Percentiles rank a stretch among this genome's conserved stretches.
These are phyloP conservation scores for Gracilinanus agilis DNA, from an alignment of 2,113 vertebrate species.

Conservation along the genomic window DNA sequence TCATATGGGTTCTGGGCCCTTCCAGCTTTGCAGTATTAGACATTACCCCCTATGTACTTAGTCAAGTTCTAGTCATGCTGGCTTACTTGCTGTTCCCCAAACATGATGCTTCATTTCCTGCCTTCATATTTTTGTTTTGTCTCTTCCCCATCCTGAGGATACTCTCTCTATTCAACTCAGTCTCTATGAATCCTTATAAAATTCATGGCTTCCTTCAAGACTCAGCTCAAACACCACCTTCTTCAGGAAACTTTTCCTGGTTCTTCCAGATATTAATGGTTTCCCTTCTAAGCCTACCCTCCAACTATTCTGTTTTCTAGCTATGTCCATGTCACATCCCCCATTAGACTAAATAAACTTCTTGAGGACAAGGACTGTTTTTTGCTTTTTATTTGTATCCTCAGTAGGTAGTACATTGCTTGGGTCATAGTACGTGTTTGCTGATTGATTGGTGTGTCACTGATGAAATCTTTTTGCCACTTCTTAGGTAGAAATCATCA, in stretches of 20 bases:
- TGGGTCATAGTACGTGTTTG: background rate
- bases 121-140: background rate
- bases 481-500: background rate
- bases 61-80: background rate
- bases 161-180: background rate
- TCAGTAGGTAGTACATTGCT: background rate
- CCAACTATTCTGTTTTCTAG: background rate
- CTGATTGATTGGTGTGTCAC: background rate
- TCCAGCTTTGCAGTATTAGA: background rate
- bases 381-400: background rate
- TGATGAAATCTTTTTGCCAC: background rate
- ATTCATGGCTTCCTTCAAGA: background rate
- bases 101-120: background rate
- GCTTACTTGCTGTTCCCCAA: background rate
- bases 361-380: background rate
- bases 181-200: background rate
- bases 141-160: background rate
- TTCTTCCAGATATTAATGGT: background rate
- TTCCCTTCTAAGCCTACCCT: background rate
- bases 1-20: background rate
- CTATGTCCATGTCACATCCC: background rate
- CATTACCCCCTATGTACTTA: background rate
- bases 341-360: background rate
- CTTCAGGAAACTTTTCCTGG: background rate
- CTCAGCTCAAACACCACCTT: background rate